A percentile compares a stretch with the other conserved stretches of the same genome.
Conservation (phyloP, 2,888 invertebrate species). For the Argyra leucocephala region DNA sequence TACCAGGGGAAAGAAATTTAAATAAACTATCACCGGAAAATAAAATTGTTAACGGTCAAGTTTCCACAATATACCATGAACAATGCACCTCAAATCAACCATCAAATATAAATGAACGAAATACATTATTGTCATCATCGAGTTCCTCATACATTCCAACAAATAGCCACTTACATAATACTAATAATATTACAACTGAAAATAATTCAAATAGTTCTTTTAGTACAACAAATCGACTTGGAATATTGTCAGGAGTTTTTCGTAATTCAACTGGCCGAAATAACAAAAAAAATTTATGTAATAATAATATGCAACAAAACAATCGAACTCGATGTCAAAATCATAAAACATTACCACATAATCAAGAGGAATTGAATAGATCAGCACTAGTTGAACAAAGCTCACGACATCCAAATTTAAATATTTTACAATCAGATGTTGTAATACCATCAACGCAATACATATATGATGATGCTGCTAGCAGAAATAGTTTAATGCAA, state of each 20-base stretch:
- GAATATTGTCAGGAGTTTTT: slow-evolving; percentile 28
- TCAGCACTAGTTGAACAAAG: slow-evolving; percentile 19
- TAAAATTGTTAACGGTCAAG: slow-evolving; percentile 22
- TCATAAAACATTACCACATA: slow-evolving; percentile 16
- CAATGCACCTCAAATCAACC: slow-evolving; percentile 21
- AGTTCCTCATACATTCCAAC: slow-evolving; percentile 27
- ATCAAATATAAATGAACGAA: slow-evolving; percentile 32
- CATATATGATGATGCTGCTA: slow-evolving; percentile 11
- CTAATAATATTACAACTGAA: slow-evolving; percentile 12
- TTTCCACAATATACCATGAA: slow-evolving; percentile 31
- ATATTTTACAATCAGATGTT: slow-evolving; percentile 29
- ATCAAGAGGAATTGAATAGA: slow-evolving; percentile 17
- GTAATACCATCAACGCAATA: slow-evolving; percentile 19
- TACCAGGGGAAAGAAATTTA: slow-evolving; percentile 45
- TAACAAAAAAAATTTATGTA: slow-evolving; percentile 17
- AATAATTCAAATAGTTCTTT: slow-evolving; percentile 20
- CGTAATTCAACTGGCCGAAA: slow-evolving; percentile 28
- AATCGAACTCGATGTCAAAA: slow-evolving; percentile 24
- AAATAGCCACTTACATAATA: slow-evolving; percentile 17
- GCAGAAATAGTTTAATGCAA: slow-evolving; percentile 13
- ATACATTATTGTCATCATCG: slow-evolving; percentile 38
- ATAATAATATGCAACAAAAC: slow-evolving; percentile 17
- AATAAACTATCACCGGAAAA: slow-evolving; percentile 31
- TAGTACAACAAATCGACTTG: slow-evolving; percentile 19
- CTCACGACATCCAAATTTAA: slow-evolving; percentile 32